Percentiles rank a stretch among this genome's conserved stretches.
phyloP scores from a whole-genome alignment of 2,113 vertebrate genomes.

The Probosciger aterrimus region DNA sequence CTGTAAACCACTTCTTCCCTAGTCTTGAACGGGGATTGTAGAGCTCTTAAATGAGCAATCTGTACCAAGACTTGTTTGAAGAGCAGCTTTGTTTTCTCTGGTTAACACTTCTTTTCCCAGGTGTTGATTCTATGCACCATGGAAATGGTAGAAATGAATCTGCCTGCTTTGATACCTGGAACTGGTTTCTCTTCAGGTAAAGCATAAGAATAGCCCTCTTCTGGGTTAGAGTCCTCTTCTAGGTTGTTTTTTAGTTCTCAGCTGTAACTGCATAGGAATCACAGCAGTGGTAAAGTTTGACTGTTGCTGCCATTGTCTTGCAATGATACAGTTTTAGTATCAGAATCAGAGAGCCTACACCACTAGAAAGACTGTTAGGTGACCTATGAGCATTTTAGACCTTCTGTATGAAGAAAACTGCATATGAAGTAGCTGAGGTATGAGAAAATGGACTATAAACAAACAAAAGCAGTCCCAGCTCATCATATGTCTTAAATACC shows the following conservation, averaged over 20 bases:
- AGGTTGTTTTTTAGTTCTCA: neutral
- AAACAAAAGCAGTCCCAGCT: neutral
- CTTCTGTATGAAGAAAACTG: neutral
- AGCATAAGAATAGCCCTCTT: neutral
- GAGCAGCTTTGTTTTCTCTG: neutral
- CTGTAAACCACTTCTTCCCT: neutral
- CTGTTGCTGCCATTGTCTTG: neutral
- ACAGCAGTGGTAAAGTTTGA: neutral
- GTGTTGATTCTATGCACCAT: neutral
- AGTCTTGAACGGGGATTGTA: neutral
- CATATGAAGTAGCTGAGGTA: neutral
- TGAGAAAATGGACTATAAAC: neutral
- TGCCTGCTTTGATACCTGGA: neutral
- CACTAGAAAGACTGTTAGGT: neutral
- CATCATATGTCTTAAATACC: neutral
- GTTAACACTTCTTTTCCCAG: neutral
- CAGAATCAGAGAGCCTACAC: neutral
- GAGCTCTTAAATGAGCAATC: neutral
- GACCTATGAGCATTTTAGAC: neutral
- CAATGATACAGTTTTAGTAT: neutral
- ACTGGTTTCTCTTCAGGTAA: neutral
- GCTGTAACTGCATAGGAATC: neutral
- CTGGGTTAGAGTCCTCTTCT: neutral
- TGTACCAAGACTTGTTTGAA: neutral
- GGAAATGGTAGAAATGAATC: neutral